Evolutionary conservation across 2,797 vertebrate species (phyloP).

Genomic region (Gadopsis bispinosus): DNA sequence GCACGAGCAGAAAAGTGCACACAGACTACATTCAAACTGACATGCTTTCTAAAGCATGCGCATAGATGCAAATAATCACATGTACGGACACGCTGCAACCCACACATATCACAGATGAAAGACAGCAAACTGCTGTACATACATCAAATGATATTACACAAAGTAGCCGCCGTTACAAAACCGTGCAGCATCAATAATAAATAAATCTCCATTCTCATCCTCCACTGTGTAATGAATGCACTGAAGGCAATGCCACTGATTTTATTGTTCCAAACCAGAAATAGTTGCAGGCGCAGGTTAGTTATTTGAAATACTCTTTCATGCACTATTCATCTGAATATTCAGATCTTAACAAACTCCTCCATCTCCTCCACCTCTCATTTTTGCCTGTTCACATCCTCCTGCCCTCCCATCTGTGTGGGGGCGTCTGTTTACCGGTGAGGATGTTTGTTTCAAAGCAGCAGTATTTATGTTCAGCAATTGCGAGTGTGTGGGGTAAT

Average conservation of each 20-base stretch:
- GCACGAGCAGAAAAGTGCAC: not conserved
- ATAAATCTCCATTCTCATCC: conserved; percentile 61
- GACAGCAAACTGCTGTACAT: conserved; percentile 46
- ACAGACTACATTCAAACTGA: conserved; percentile 13
- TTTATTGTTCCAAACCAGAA: conserved; percentile 54
- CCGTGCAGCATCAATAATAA: conserved; percentile 67
- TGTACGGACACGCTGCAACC: conserved; percentile 46
- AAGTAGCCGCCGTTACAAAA: conserved; percentile 49
- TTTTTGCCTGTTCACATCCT: conserved; percentile 30
- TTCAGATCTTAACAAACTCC: conserved; percentile 42
- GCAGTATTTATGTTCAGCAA: conserved; percentile 63
- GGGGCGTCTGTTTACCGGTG: conserved; percentile 45
- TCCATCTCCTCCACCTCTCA: conserved; percentile 33
- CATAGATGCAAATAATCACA: conserved; percentile 50
- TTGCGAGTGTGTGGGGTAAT: conserved; percentile 61
- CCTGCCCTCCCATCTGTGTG: conserved; percentile 12
- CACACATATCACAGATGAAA: conserved; percentile 50
- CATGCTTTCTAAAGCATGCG: conserved; percentile 16
- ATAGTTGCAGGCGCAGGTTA: conserved; percentile 44
- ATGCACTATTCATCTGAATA: conserved; percentile 58
- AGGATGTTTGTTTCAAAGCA: conserved; percentile 37
- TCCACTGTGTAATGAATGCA: conserved; percentile 14
- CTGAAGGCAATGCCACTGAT: conserved; percentile 36
- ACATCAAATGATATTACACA: conserved; percentile 64
- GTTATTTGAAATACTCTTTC: conserved; percentile 62